These are phyloP conservation scores for Epizoanthus scotinus DNA, from an alignment of 92 coral and sea anemone genomes.

Conservation along the genomic window DNA sequence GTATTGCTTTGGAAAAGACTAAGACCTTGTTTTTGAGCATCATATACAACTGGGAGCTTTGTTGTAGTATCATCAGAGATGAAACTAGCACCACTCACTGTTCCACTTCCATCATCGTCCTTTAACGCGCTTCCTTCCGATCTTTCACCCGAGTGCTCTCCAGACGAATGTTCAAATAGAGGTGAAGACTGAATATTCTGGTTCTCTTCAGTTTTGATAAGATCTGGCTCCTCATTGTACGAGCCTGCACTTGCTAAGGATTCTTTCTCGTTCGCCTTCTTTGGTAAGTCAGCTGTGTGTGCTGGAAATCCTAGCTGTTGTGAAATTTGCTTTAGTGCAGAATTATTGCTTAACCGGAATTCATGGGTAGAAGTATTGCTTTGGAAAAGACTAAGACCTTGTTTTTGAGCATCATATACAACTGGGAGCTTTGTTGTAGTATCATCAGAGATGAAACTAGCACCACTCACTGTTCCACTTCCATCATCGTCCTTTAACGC, in stretches of 20 bases:
- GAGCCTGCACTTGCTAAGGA: conserved; percentile 24
- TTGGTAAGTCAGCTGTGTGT: conserved; percentile 14
- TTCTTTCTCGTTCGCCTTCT: conserved; percentile 3
- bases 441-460: conserved; percentile 18
- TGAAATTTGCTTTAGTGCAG: conserved; percentile 17
- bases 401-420: conserved; percentile 27
- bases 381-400: conserved; percentile 5
- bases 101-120: neutral
- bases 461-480: neutral
- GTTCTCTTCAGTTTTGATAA: conserved; percentile 16
- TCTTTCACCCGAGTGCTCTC: conserved; percentile 22
- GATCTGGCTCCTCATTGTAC: conserved; percentile 29
- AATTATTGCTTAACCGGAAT: neutral
- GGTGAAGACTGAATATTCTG: conserved; percentile 33
- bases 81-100: neutral
- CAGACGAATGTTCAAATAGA: conserved; percentile 31
- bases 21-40: conserved; percentile 24
- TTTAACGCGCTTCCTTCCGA: neutral
- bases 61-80: neutral
- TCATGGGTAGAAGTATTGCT: conserved; percentile 2
- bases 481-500: neutral
- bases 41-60: conserved; percentile 1
- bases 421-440: neutral
- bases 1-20: conserved; percentile 6
- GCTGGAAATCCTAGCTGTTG: conserved; percentile 31